Percentiles rank a stretch among this genome's conserved stretches.
Conservation (phyloP, 2,888 invertebrate genomes). For the Andrena marginata region DNA sequence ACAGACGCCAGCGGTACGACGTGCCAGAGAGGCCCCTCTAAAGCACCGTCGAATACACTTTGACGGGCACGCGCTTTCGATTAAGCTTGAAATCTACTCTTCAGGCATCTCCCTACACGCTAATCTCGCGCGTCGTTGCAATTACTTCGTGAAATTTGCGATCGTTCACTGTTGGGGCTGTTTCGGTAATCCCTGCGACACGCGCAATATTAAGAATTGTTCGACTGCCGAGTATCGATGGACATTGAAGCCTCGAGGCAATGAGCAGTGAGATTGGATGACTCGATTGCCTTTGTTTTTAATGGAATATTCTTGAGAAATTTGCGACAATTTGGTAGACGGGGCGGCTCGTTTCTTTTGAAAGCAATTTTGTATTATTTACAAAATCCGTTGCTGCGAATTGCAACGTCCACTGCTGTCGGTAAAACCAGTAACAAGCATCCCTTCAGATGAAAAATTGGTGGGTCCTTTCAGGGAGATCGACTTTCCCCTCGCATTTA, state of each 20-base stretch:
- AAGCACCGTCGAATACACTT: conserved; percentile 67
- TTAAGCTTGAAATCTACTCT: conserved; percentile 63
- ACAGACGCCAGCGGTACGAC: conserved; percentile 64
- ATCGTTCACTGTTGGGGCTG: background rate
- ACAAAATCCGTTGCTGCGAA: no score
- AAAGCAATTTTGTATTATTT: no score
- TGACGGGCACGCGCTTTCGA: conserved; percentile 64
- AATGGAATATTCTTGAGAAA: background rate
- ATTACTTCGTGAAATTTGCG: conserved; percentile 1
- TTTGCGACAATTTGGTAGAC: background rate
- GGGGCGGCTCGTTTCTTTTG: background rate
- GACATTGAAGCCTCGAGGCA: background rate
- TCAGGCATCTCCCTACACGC: conserved; percentile 19
- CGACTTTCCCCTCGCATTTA: background rate
- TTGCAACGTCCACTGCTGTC: background rate
- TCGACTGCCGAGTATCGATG: background rate
- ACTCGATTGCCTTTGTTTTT: background rate
- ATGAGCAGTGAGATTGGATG: background rate
- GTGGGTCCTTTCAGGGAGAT: background rate
- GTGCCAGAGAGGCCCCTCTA: conserved; percentile 56
- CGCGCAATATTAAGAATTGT: background rate
- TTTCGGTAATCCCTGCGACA: background rate
- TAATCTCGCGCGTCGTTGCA: conserved; percentile 24
- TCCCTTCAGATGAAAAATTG: background rate
- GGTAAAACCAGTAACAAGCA: background rate